Evolutionary conservation across 2,888 invertebrate species (phyloP), one percentile per base, ranked within the genome.

Genomic region (Portevinia maculata): DNA sequence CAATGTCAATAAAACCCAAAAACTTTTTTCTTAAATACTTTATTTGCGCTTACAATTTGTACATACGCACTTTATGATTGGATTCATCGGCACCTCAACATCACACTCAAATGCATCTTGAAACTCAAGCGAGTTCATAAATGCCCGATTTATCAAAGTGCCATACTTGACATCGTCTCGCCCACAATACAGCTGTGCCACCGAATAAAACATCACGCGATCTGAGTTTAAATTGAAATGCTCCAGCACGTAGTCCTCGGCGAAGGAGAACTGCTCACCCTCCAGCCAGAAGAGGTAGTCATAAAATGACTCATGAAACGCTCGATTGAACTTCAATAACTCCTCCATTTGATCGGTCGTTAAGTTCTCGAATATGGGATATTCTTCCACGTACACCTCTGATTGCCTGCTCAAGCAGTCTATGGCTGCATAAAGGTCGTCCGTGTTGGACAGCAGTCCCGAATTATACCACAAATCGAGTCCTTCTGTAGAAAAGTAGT

Each of bases 271-370:
- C 17, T 86, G 85, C 46, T 90, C 89, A 60, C 90, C 88, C 60
- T 88, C 86, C 69, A 89, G 57, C 90, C 89, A 89, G 30, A 90
- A 89, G 13, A 84, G 84, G 67, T 89, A 89, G 9, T 89, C 89
- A 0, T 85, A 53, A 1, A 86, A 70, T 0, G 89, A 62, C 1
- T 88, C 87, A 17, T 86, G 75, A 32, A 89, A 89, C 0, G 89
- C 86, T 15, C 87, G 86, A 86, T 89, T 84, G 17, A 89, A 89
- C 11, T 87, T 86, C 15, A 88, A 87, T 15, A 88, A 69, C 2
- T 86, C 71, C 11, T 76, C 70, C 8, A 88, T 86, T 79, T 89
- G 86, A 0, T 86, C 69, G 8, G 78, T 37, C 11, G 85, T 84
- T 0, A 89, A 65, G 0, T 50, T 46, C 0, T 86, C 85, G 69